Percentiles rank a stretch among this genome's conserved stretches.
phyloP scores from a whole-genome alignment of 1,140 invertebrate species.

The Brevipalpus yothersi region DNA sequence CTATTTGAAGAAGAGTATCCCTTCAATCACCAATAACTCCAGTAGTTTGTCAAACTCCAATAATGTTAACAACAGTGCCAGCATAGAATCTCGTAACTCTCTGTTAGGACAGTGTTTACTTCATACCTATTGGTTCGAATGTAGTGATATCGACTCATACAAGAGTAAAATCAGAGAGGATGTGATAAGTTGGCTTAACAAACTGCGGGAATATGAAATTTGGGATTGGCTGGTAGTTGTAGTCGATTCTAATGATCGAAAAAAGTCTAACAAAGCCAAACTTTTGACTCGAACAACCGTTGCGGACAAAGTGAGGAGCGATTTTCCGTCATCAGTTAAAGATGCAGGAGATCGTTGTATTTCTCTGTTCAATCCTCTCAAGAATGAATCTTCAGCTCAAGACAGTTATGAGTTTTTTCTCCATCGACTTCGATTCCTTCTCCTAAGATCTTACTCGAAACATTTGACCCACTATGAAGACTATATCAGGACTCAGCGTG shows the following conservation, averaged over 20 bases:
- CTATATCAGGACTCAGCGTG: constrained; percentile 60
- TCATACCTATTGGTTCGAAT: constrained; percentile 85
- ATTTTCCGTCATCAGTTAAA: constrained; percentile 58
- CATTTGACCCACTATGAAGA: constrained; percentile 50
- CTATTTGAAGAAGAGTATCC: constrained; percentile 3
- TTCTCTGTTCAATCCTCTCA: not conserved
- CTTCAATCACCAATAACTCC: not conserved
- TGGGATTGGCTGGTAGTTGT: constrained; percentile 79
- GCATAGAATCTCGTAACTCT: not conserved
- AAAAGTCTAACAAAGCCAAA: constrained; percentile 53
- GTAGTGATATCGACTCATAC: constrained; percentile 26
- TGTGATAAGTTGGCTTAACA: not conserved
- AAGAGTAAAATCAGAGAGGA: not conserved
- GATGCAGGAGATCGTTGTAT: constrained; percentile 1
- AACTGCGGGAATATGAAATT: constrained; percentile 23
- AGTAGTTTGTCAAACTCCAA: not conserved
- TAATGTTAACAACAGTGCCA: too few species aligned
- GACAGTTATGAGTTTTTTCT: constrained; percentile 71
- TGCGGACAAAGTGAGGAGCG: constrained; percentile 72
- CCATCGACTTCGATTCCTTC: constrained; percentile 47
- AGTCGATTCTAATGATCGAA: constrained; percentile 71
- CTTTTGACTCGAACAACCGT: constrained; percentile 71
- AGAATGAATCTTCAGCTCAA: constrained; percentile 47
- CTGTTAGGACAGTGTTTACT: constrained; percentile 64
- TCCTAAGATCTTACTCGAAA: constrained; percentile 64